Percentiles rank a stretch among this genome's conserved stretches.
phyloP scores from a whole-genome alignment of 2,113 vertebrate genomes.

The Poecilia latipinna region DNA sequence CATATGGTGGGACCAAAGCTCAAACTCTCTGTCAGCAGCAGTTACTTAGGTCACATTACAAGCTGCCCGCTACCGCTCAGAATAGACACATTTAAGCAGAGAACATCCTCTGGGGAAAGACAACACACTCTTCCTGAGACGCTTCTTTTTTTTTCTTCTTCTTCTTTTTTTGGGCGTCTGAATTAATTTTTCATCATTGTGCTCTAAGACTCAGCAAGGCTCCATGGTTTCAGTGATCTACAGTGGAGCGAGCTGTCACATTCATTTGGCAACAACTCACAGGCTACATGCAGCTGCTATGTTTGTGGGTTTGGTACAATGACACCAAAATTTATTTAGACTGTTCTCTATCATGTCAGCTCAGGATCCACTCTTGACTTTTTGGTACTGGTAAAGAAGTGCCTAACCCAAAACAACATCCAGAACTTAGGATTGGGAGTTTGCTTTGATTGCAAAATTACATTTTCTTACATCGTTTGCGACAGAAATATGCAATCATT shows the following conservation, averaged over 20 bases:
- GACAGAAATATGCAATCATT: not conserved
- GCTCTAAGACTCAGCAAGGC: slow-evolving; percentile 76
- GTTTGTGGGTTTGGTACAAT: slow-evolving; percentile 56
- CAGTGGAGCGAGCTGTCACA: slow-evolving; percentile 70
- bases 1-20: slow-evolving; percentile 63
- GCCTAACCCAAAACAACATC: slow-evolving; percentile 54
- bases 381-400: slow-evolving; percentile 46
- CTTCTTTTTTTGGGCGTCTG: slow-evolving; percentile 75
- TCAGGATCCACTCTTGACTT: slow-evolving; percentile 66
- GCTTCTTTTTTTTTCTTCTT: slow-evolving; percentile 80
- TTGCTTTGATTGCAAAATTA: slow-evolving; percentile 18
- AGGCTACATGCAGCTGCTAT: slow-evolving; percentile 78
- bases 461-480: not conserved
- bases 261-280: slow-evolving; percentile 75
- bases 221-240: slow-evolving; percentile 83
- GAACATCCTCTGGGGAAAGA: slow-evolving; percentile 83
- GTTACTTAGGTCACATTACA: slow-evolving; percentile 85
- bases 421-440: slow-evolving; percentile 44
- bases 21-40: slow-evolving; percentile 63
- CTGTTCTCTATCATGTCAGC: slow-evolving; percentile 62
- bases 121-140: slow-evolving; percentile 84
- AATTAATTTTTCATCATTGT: slow-evolving; percentile 91
- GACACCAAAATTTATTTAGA: slow-evolving; percentile 64
- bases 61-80: slow-evolving; percentile 81
- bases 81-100: slow-evolving; percentile 84